phyloP scores from a whole-genome alignment of 1,140 invertebrate species.

The Penaeus indicus region DNA sequence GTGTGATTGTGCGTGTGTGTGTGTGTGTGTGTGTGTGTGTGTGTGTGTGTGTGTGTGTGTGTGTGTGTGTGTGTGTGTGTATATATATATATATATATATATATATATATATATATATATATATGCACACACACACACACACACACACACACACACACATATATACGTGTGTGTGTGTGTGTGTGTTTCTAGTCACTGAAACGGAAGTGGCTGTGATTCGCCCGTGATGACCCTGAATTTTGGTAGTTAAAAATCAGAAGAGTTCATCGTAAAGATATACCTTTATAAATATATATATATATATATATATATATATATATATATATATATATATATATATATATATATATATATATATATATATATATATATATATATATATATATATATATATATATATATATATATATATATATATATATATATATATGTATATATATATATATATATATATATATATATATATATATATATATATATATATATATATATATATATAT shows the following conservation, averaged over 20 bases:
- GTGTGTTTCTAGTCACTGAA: too few species aligned
- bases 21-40: constrained; percentile 9
- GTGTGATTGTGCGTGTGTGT: neutral
- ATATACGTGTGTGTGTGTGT: neutral
- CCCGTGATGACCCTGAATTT: too few species aligned
- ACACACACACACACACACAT: neutral
- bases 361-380: neutral
- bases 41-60: constrained; percentile 17
- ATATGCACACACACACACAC: neutral
- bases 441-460: neutral
- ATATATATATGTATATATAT: neutral
- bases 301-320: neutral
- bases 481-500: neutral
- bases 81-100: neutral
- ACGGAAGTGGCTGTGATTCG: too few species aligned
- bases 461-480: neutral
- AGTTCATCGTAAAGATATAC: too few species aligned
- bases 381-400: constrained; percentile 12
- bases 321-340: neutral
- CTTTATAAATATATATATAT: too few species aligned
- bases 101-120: neutral
- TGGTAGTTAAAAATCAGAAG: too few species aligned
- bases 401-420: neutral
- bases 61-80: neutral
- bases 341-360: neutral